Evolutionary conservation across 2,888 invertebrate species (phyloP).

Genomic region (Chironomus riparius): DNA sequence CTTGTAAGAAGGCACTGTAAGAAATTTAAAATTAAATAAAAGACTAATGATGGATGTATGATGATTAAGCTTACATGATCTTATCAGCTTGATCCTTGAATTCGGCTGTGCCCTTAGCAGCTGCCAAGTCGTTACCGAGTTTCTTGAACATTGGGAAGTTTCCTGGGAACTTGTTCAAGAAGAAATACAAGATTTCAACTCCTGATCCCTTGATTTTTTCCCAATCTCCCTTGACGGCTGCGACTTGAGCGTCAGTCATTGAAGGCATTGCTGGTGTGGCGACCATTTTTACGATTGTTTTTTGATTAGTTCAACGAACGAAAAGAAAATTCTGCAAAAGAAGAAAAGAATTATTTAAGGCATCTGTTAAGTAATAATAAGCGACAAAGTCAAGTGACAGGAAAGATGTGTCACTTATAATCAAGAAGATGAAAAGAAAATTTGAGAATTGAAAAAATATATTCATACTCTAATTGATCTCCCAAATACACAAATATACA

Average conservation of each 20-base stretch:
- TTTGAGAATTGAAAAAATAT: neutral
- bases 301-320: neutral
- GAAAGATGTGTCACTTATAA: neutral
- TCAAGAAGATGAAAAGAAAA: neutral
- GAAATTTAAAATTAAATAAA: neutral
- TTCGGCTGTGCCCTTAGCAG: neutral
- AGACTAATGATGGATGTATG: neutral
- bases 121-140: neutral
- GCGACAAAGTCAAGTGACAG: neutral
- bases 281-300: neutral
- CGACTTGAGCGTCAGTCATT: neutral
- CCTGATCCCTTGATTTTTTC: neutral
- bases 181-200: neutral
- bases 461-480: neutral
- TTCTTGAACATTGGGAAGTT: neutral
- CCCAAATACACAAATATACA: too few species aligned
- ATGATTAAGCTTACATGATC: neutral
- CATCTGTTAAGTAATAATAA: neutral
- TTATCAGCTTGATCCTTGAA: neutral
- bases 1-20: neutral
- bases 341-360: neutral
- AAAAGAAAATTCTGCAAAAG: neutral
- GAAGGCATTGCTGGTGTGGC: slow-evolving; percentile 1
- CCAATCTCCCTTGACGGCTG: neutral
- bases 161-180: neutral